Base-by-base conservation (phyloP, 2,797 vertebrate genomes). In the Arrhamphus sclerolepis region DNA sequence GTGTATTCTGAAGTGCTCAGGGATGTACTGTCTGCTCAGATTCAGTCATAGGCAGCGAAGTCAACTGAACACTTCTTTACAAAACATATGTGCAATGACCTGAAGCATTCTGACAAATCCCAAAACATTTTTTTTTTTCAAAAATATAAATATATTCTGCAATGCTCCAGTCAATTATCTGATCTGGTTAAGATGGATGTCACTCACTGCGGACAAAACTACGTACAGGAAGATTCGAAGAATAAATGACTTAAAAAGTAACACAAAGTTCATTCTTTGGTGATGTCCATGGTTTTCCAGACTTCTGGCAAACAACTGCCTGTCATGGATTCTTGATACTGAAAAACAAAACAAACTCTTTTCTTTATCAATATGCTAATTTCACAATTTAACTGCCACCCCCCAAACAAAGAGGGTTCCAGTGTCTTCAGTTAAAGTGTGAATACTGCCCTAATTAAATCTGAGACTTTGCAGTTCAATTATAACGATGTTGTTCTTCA, bases 401-500 rank as follows among this genome's bases (percentile, higher is more conserved):
- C 17, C 9, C 13, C 21, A 24, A 41, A n/a, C n/a, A 29, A 16
- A 17, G 2, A 51, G 17, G 16, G 4, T 38, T 21, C 2, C 5
- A 16, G 9, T 20, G 7, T 3, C 20, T 41, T 40, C 10, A 51
- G 21, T 18, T 38, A 4, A 14, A 29, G 16, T 38, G 29, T 20
- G 29, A 21, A 51, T 51, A 5, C 7, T 42, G 17, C 26, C 39
- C n/a, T 10, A 28, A 14, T 13, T 40, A 41, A 40, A 53, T 16
- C 50, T 22, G 34, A 24, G 10, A 41, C 1, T 28, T n/a, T 26
- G 14, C 22, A 26, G 10, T 28, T 26, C 24, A 18, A 19, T 6
- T 55, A 6, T 38, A 60, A 76, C 52, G 6, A 44, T 54, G 20
- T 64, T 41, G 51, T 21, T 48, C 49, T 49, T 44, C 34, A 38